These are phyloP conservation scores for Megaustenia siamemsis DNA, from an alignment of 2,888 invertebrate genomes.

Conservation along the genomic window DNA sequence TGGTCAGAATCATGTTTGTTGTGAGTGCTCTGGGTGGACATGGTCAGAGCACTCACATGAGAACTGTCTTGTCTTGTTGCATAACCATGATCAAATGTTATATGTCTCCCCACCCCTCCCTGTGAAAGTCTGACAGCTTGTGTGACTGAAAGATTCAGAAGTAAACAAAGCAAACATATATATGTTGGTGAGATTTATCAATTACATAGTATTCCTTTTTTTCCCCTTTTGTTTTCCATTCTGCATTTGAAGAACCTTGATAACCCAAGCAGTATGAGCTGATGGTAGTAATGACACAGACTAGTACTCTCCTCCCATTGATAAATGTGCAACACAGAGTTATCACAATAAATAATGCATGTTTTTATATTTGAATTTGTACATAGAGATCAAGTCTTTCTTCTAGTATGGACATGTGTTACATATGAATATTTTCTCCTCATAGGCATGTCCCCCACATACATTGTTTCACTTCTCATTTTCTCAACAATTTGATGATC, in stretches of 20 bases:
- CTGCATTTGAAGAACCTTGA: not conserved
- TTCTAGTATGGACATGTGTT: slow-evolving; percentile 39
- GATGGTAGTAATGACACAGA: slow-evolving; percentile 1
- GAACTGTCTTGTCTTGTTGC: not conserved
- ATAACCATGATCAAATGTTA: not conserved
- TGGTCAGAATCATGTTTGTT: no score
- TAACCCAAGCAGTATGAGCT: slow-evolving; percentile 3
- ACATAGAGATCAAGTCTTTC: slow-evolving; percentile 48
- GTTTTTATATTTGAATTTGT: slow-evolving; percentile 45
- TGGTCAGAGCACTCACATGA: not conserved
- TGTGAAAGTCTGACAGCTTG: no score
- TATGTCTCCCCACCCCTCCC: no score
- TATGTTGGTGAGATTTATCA: slow-evolving; percentile 25
- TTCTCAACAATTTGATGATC: slow-evolving; percentile 23
- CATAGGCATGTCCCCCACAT: not conserved
- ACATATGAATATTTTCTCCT: slow-evolving; percentile 13
- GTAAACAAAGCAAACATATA: not conserved
- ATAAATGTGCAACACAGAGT: slow-evolving; percentile 26
- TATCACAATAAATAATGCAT: not conserved
- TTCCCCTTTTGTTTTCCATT: slow-evolving; percentile 1
- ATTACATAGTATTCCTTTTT: not conserved
- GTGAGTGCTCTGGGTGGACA: no score
- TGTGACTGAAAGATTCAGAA: no score
- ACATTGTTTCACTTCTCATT: not conserved
- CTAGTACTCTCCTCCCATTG: not conserved